These are phyloP conservation scores for Pterois miles DNA, from an alignment of 2,797 vertebrate genomes.

Conservation along the genomic window DNA sequence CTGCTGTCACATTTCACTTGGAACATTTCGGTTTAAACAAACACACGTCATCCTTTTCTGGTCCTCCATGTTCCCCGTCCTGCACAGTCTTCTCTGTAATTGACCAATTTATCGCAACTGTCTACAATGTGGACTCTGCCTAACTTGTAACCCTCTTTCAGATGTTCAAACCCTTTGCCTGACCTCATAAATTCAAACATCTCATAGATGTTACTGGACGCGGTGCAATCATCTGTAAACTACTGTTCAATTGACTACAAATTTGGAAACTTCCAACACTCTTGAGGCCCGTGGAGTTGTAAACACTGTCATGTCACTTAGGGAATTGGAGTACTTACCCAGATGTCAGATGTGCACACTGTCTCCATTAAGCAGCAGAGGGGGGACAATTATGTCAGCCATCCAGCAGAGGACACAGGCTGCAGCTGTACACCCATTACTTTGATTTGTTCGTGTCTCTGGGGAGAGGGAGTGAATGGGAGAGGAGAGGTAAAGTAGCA, in stretches of 20 bases:
- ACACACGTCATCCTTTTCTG: conserved; percentile 61
- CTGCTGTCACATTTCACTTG: conserved; percentile 76
- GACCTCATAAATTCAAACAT: conserved; percentile 38
- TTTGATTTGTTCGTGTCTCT: conserved; percentile 71
- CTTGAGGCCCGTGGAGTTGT: conserved; percentile 45
- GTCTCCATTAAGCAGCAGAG: conserved; percentile 68
- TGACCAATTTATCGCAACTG: conserved; percentile 39
- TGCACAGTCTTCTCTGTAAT: conserved; percentile 32
- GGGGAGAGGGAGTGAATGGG: conserved; percentile 38
- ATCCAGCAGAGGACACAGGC: conserved; percentile 70
- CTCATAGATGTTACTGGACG: conserved; percentile 27
- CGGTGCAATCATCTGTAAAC: conserved; percentile 62
- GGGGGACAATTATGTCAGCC: conserved; percentile 71
- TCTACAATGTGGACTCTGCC: not conserved
- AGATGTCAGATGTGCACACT: conserved; percentile 67
- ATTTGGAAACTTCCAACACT: conserved; percentile 52
- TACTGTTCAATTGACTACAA: conserved; percentile 56
- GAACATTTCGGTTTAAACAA: conserved; percentile 69
- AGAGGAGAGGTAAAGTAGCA: conserved; percentile 42
- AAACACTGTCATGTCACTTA: conserved; percentile 66
- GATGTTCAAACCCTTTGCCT: conserved; percentile 16
- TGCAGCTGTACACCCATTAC: conserved; percentile 74
- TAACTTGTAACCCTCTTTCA: conserved; percentile 1
- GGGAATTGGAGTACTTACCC: conserved; percentile 59
- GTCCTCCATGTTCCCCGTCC: conserved; percentile 27